A percentile compares a stretch with the other conserved stretches of the same genome.
Evolutionary conservation across 2,888 invertebrate genomes (phyloP).

Genomic region (Campaea margaritaria): DNA sequence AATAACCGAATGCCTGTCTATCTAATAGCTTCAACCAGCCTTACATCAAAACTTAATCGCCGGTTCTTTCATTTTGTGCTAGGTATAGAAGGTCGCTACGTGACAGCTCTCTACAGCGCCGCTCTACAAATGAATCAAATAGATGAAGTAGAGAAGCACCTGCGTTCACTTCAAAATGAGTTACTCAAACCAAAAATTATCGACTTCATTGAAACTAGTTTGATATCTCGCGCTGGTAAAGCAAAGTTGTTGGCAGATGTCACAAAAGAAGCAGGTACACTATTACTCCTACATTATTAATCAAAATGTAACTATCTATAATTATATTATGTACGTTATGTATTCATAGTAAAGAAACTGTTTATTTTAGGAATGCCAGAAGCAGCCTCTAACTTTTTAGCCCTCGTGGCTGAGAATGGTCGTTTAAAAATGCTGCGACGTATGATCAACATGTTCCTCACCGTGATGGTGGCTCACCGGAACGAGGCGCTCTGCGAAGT

Average conservation of each 20-base stretch:
- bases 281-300: not conserved
- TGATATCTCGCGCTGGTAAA: conserved; percentile 61
- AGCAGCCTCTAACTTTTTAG: conserved; percentile 64
- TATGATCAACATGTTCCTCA: conserved; percentile 65
- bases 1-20: not conserved
- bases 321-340: too few species aligned
- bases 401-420: conserved; percentile 71
- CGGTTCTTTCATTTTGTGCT: not conserved
- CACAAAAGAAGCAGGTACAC: conserved; percentile 57
- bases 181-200: conserved; percentile 61
- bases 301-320: not conserved
- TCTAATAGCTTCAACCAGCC: not conserved
- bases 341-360: too few species aligned
- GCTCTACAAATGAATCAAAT: conserved; percentile 61
- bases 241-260: conserved; percentile 60
- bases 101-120: conserved; percentile 70
- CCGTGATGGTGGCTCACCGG: conserved; percentile 73
- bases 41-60: not conserved
- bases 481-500: conserved; percentile 74
- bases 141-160: conserved; percentile 62
- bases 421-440: conserved; percentile 64
- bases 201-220: conserved; percentile 68
- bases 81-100: conserved; percentile 74
- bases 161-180: conserved; percentile 54
- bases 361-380: conserved; percentile 61